These are phyloP conservation scores for Austrolebias charrua DNA, from an alignment of 2,797 vertebrate species.

Conservation along the genomic window DNA sequence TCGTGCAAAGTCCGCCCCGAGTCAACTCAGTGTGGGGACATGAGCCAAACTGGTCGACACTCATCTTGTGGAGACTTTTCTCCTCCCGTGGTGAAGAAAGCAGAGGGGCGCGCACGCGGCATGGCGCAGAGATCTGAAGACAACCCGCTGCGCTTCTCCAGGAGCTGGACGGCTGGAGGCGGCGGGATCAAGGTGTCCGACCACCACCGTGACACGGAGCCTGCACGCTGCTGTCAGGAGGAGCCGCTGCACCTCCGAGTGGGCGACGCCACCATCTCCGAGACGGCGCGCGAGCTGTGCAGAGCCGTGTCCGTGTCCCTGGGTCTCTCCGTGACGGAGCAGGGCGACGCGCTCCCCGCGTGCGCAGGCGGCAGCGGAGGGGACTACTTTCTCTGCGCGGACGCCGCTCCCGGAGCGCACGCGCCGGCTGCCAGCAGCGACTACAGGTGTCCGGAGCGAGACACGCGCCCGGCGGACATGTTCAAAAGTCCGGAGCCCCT, in stretches of 20 bases:
- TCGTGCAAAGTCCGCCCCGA: slow-evolving; percentile 60
- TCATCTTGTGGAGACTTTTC: slow-evolving; percentile 49
- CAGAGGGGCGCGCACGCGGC: slow-evolving; percentile 36
- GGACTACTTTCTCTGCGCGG: slow-evolving; percentile 81
- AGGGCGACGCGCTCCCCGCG: slow-evolving; percentile 47
- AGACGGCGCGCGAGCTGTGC: slow-evolving; percentile 91
- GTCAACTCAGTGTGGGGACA: slow-evolving; percentile 60
- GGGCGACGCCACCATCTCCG: slow-evolving; percentile 83
- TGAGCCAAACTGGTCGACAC: slow-evolving; percentile 68
- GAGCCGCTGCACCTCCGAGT: slow-evolving; percentile 56
- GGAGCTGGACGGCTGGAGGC: slow-evolving; percentile 30
- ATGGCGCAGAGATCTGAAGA: slow-evolving; percentile 59
- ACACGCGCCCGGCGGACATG: slow-evolving; percentile 53
- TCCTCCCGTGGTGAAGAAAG: slow-evolving; percentile 33
- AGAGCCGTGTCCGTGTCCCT: slow-evolving; percentile 93
- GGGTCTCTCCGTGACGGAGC: slow-evolving; percentile 83
- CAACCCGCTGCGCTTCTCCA: slow-evolving; percentile 50
- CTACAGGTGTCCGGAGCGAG: slow-evolving; percentile 65
- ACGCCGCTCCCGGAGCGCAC: slow-evolving; percentile 60
- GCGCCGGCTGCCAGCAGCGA: slow-evolving; percentile 37
- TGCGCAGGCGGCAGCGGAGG: slow-evolving; percentile 53
- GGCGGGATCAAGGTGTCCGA: slow-evolving; percentile 27
- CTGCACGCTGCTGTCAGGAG: slow-evolving; percentile 50
- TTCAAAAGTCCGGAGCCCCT: slow-evolving; percentile 70
- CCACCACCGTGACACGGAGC: slow-evolving; percentile 57